Evolutionary conservation across 2,888 invertebrate species (phyloP), one percentile per base, ranked within the genome.

Genomic region (Listrodromus nycthemerus): DNA sequence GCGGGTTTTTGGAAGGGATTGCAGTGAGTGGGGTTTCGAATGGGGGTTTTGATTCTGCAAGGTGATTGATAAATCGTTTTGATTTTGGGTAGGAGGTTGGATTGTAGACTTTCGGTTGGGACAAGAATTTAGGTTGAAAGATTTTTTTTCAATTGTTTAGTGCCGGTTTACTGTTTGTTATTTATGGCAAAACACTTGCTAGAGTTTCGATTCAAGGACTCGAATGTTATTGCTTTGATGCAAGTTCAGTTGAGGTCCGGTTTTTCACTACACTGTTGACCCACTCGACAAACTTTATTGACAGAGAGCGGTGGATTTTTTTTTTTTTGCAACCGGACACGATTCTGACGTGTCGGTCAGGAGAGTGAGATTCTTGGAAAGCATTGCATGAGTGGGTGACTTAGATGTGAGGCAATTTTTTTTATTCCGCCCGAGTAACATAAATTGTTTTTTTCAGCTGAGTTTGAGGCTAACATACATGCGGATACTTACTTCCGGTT

Each of bases 401-500:
- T n/a, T 6, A n/a, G 48, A n/a, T 16, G 48, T n/a, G 48, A 2
- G 5, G 5, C n/a, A 1, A 4, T 50, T n/a, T 16, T n/a, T 16
- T 50, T 3, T 3, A n/a, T n/a, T 27, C 30, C 10, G 2, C 8
- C 7, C 37, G 37, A 37, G 37, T 1, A 37, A 37, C 8, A 37
- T 8, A 10, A 37, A 37, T 5, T 5, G 37, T 37, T 37, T 37
- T 37, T 7, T 37, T 1, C 10, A n/a, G n/a, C 10, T 2, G 37
- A 48, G 30, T 8, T 2, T 10, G 5, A 5, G 37, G 37, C n/a
- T 19, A 30, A 69, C 24, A 50, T n/a, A n/a, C n/a, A 19, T 69
- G n/a, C 19, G 48, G 21, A 52, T 55, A 70, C 58, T 71, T n/a
- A 58, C 16, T 50, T 71, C n/a, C 37, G 33, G 55, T 10, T 2